Conservation (phyloP, 2,888 invertebrate genomes). For the Dasypogon diadema region DNA sequence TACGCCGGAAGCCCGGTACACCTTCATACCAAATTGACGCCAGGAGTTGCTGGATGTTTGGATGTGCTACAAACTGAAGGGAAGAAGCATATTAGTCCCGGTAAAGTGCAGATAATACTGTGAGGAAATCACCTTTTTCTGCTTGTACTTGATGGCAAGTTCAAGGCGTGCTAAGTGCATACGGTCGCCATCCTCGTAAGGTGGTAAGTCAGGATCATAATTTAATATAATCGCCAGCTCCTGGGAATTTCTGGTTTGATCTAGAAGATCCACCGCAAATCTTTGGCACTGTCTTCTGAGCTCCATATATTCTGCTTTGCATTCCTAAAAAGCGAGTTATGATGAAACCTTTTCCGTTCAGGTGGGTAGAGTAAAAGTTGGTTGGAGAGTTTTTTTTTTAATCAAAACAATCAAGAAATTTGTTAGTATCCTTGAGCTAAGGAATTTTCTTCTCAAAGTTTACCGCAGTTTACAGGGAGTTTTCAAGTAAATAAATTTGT, state of each 20-base stretch:
- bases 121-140: slow-evolving; percentile 81
- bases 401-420: too few species aligned
- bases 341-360: neutral
- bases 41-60: slow-evolving; percentile 92
- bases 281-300: slow-evolving; percentile 88
- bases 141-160: slow-evolving; percentile 92
- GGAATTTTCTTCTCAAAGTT: too few species aligned
- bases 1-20: slow-evolving; percentile 91
- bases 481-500: too few species aligned
- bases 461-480: too few species aligned
- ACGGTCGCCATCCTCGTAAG: slow-evolving; percentile 82
- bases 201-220: slow-evolving; percentile 83
- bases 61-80: slow-evolving; percentile 90
- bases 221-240: slow-evolving; percentile 95
- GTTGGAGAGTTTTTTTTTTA: too few species aligned
- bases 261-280: slow-evolving; percentile 91
- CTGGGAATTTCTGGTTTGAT: slow-evolving; percentile 91
- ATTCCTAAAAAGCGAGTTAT: slow-evolving; percentile 73
- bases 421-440: too few species aligned
- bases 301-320: slow-evolving; percentile 89
- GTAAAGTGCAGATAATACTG: neutral
- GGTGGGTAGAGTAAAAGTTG: too few species aligned
- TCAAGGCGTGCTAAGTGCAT: slow-evolving; percentile 89
- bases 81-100: neutral
- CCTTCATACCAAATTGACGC: slow-evolving; percentile 97